Evolutionary conservation across 2,797 vertebrate species (phyloP).

Genomic region (Parambassis ranga): DNA sequence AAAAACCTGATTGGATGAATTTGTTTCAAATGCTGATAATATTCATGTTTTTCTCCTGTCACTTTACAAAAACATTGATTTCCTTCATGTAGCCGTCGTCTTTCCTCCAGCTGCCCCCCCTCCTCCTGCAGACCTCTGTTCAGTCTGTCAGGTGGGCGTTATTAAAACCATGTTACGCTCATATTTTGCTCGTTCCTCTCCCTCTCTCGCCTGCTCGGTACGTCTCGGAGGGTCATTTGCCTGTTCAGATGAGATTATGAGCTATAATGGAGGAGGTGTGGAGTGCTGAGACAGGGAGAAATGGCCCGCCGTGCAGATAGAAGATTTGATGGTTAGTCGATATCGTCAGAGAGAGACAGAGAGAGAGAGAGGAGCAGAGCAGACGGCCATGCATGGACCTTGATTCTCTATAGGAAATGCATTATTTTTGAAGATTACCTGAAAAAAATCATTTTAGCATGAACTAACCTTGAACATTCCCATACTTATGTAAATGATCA

Average conservation of each 20-base stretch:
- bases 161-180: conserved; percentile 23
- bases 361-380: conserved; percentile 22
- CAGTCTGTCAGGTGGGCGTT: conserved; percentile 15
- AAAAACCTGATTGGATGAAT: no score
- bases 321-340: conserved; percentile 94
- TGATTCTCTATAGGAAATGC: conserved; percentile 79
- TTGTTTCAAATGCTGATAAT: no score
- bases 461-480: conserved; percentile 77
- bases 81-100: no score
- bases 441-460: conserved; percentile 72
- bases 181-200: conserved; percentile 2
- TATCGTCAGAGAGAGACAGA: conserved; percentile 70
- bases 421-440: conserved; percentile 79
- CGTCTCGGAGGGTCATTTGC: conserved; percentile 81
- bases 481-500: conserved; percentile 72
- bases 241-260: conserved; percentile 82
- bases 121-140: not conserved
- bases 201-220: conserved; percentile 5
- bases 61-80: no score
- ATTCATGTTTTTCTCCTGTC: no score
- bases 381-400: conserved; percentile 69
- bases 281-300: conserved; percentile 90
- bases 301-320: conserved; percentile 81
- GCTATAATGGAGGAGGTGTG: conserved; percentile 80
- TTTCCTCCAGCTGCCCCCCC: not conserved